Conservation (phyloP, 1,140 invertebrate genomes). For the Acyrthosiphon pisum region DNA sequence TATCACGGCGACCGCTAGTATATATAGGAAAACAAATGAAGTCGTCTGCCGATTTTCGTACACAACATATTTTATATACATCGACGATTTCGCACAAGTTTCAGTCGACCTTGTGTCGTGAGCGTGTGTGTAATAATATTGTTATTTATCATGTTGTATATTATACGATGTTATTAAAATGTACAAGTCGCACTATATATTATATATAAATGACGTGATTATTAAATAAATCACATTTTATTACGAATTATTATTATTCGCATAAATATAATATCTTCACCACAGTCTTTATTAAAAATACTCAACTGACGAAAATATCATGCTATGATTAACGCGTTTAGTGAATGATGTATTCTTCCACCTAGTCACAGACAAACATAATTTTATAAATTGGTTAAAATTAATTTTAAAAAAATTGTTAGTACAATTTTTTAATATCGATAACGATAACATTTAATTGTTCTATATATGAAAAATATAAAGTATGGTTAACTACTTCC, state of each 20-base stretch:
- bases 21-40: neutral
- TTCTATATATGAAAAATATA: neutral
- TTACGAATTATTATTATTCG: neutral
- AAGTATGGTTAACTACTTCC: neutral
- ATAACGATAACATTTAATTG: neutral
- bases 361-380: neutral
- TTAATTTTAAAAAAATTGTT: neutral
- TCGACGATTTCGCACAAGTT: neutral
- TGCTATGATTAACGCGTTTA: neutral
- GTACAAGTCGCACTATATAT: neutral
- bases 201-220: neutral
- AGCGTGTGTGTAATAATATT: neutral
- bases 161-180: neutral
- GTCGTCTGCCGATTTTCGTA: neutral
- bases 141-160: neutral
- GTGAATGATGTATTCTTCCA: neutral
- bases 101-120: neutral
- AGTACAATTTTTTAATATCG: no score
- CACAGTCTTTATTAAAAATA: neutral
- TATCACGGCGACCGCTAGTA: neutral
- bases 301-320: neutral
- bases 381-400: neutral
- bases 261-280: neutral
- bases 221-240: conserved; percentile 7
- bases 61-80: neutral